These are phyloP conservation scores for Hirundo rustica DNA, from an alignment of 2,797 vertebrate genomes.

Conservation along the genomic window DNA sequence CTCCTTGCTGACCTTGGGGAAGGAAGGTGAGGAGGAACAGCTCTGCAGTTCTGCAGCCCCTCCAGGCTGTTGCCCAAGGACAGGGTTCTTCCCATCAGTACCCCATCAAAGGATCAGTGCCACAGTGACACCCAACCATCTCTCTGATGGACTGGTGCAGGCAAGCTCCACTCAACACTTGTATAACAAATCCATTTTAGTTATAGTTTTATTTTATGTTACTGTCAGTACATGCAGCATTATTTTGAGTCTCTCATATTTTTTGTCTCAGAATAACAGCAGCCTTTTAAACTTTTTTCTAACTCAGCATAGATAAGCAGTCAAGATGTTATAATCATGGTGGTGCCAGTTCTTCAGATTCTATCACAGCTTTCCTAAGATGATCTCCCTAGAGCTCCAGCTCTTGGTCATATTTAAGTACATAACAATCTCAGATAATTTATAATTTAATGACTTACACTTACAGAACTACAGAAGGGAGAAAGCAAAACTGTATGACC, in stretches of 20 bases:
- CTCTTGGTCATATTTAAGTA: not conserved
- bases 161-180: not conserved
- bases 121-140: not conserved
- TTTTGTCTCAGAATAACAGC: not conserved
- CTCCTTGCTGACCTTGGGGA: not conserved
- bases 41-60: not conserved
- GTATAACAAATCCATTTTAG: not conserved
- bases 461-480: not conserved
- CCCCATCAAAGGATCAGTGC: not conserved
- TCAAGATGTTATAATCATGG: not conserved
- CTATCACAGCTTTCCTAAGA: not conserved
- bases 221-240: not conserved
- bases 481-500: not conserved
- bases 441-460: not conserved
- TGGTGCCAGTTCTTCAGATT: not conserved
- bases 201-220: not conserved
- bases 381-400: not conserved
- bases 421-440: not conserved
- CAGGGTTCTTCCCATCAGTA: not conserved
- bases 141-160: accelerated
- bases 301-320: not conserved
- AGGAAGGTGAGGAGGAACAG: not conserved
- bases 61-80: not conserved
- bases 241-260: not conserved
- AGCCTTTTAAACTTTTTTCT: not conserved